phyloP scores from a whole-genome alignment of 2,113 vertebrate genomes.

The Herpetotheres cachinnans region DNA sequence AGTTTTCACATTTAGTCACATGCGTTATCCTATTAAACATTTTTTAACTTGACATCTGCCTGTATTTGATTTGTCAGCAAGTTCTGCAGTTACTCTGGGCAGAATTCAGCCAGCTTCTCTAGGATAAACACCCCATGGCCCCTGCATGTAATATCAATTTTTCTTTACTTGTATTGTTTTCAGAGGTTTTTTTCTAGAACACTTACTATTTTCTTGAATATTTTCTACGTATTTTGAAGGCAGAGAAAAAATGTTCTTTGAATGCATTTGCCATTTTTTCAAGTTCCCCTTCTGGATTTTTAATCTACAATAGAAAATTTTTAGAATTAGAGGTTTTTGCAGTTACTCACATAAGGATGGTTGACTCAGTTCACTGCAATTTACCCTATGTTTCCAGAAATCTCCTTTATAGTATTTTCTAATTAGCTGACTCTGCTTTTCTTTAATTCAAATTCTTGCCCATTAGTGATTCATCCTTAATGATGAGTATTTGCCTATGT shows the following conservation, averaged over 20 bases:
- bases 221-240: background rate
- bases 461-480: constrained; percentile 7
- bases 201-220: background rate
- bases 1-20: background rate
- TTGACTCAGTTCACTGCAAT: background rate
- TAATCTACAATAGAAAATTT: background rate
- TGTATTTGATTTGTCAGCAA: background rate
- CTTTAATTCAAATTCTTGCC: background rate
- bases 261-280: background rate
- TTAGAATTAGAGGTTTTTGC: background rate
- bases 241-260: background rate
- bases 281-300: background rate
- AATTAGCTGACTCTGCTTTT: constrained; percentile 11
- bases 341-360: background rate
- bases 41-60: background rate
- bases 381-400: background rate
- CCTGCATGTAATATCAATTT: background rate
- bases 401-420: background rate
- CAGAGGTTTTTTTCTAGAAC: background rate
- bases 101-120: background rate
- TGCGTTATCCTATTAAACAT: background rate
- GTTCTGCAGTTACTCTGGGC: background rate
- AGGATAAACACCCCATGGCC: background rate
- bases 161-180: background rate
- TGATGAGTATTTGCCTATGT: background rate